A percentile compares a stretch with the other conserved stretches of the same genome.
phyloP scores from a whole-genome alignment of 2,113 vertebrate species.

The Phainopepla nitens region DNA sequence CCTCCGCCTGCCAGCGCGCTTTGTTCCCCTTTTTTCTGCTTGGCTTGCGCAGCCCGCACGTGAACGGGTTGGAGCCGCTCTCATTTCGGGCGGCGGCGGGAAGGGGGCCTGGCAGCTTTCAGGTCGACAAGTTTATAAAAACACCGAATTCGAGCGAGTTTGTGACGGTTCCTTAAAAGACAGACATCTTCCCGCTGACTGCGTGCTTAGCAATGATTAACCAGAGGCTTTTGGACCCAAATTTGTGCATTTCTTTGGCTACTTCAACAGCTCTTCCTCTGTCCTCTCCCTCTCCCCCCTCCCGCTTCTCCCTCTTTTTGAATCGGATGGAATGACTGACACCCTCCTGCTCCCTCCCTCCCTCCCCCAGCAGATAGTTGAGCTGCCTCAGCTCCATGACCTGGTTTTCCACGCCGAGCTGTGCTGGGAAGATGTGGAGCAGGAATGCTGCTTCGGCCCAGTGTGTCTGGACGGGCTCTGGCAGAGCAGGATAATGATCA shows the following conservation, averaged over 20 bases:
- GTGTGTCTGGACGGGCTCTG: neutral
- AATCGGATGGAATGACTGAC: neutral
- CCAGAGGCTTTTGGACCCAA: neutral
- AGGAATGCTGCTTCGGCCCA: neutral
- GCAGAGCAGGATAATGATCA: neutral
- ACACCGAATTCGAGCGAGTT: neutral
- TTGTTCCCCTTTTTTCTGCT: conserved; percentile 46
- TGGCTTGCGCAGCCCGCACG: neutral
- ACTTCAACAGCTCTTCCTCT: neutral
- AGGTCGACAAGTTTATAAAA: neutral
- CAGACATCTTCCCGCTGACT: neutral
- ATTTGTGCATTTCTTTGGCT: neutral
- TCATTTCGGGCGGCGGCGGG: neutral
- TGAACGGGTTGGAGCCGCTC: neutral
- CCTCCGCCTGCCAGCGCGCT: neutral
- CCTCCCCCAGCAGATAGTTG: neutral
- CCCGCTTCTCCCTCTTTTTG: neutral
- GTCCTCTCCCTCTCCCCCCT: neutral
- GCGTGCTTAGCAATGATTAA: neutral
- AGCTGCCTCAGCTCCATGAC: neutral
- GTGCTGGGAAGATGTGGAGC: neutral
- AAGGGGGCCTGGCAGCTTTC: neutral
- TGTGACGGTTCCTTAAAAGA: neutral
- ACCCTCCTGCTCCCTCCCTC: neutral
- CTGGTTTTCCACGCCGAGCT: neutral